Conservation (phyloP, 2,113 vertebrate genomes). For the Hypanus sabinus region DNA sequence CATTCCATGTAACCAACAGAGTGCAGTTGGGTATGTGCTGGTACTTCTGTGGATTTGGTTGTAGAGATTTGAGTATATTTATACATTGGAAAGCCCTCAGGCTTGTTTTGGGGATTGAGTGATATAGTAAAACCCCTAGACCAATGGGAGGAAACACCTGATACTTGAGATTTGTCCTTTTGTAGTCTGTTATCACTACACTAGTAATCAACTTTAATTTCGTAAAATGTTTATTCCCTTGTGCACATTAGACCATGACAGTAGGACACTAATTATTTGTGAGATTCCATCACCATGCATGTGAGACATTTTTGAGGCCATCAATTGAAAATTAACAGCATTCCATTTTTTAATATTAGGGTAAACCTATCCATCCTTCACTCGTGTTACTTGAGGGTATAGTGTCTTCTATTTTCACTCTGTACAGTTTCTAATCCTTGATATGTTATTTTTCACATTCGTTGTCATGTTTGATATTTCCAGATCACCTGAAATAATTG, state of each 20-base stretch:
- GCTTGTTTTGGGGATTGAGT: neutral
- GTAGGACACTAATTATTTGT: neutral
- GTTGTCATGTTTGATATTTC: neutral
- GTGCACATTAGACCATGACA: neutral
- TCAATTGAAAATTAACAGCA: neutral
- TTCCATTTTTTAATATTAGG: neutral
- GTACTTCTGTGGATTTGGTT: neutral
- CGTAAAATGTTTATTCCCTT: neutral
- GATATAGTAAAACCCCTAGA: neutral
- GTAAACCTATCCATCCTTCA: neutral
- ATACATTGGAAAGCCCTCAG: too few species aligned
- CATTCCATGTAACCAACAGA: slow-evolving; percentile 2
- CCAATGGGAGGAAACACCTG: neutral
- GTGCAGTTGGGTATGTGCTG: neutral
- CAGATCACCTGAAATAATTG: neutral
- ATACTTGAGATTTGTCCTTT: neutral
- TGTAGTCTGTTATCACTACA: neutral
- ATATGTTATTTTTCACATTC: neutral
- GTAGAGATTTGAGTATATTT: neutral
- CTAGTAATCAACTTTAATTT: neutral
- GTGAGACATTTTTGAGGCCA: neutral
- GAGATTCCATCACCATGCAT: neutral
- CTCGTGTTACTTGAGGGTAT: neutral
- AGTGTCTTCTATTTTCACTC: neutral
- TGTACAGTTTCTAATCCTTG: neutral